Evolutionary conservation across 2,797 vertebrate genomes (phyloP), one percentile per base, ranked within the genome.

Genomic region (Mormyrus hasselquistii): DNA sequence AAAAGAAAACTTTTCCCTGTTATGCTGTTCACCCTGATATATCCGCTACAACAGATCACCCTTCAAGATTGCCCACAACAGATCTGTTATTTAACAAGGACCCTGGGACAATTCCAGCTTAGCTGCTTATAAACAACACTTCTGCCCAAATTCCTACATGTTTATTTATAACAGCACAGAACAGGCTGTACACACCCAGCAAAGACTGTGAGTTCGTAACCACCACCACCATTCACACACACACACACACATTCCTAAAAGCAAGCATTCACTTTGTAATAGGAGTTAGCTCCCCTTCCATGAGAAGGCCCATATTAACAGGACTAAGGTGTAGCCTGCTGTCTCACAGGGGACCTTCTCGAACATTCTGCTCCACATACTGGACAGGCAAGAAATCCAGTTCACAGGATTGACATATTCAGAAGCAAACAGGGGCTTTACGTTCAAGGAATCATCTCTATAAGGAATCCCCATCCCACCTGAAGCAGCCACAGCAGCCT

Each of bases 171-270:
- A 79, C 73, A 79, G 38, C 41, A 8, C 38, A 44, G 73, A 41
- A n/a, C 73, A 41, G 73, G 73, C 73, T 47, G 73, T 47, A 79
- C 73, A 79, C 73, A 79, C 73, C 73, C 73, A 69, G 38, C 73
- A 79, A 79, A 44, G 38, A 44, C 73, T 38, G 73, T n/a, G 2
- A 47, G 41, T 9, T n/a, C 4, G 14, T 9, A 79, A 47, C 73
- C 73, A 79, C 73, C 41, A 76, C 34, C 69, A 19, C 10, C 38
- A 62, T 7, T 55, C 53, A 62, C 38, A 41, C 34, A 65, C 22
- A 41, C 34, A 65, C 22, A 34, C 65, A n/a, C 38, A 3, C 38
- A 44, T 16, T 19, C 73, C 73, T 47, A 14, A 34, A 44, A 79
- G 38, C 38, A 79, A 12, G 38, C 19, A 16, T 3, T 44, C 19